Percentiles rank a stretch among this genome's conserved stretches.
phyloP scores from a whole-genome alignment of 2,797 vertebrate genomes.

The Nyctalus aviator region DNA sequence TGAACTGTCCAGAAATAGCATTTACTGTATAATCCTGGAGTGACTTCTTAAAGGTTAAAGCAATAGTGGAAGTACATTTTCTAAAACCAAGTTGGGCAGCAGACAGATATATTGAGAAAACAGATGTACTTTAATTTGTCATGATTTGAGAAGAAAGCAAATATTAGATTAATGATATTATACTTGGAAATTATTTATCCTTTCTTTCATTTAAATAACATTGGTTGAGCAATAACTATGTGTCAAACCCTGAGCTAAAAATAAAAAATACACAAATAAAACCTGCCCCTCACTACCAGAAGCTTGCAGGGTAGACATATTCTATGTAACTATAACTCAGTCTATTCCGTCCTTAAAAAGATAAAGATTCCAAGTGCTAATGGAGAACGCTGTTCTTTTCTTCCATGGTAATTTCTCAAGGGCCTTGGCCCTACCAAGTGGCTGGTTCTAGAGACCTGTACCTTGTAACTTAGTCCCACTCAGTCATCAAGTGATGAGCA shows the following conservation, averaged over 20 bases:
- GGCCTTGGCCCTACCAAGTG: background rate
- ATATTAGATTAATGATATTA: slow-evolving; percentile 26
- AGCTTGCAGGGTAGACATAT: background rate
- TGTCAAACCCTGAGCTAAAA: background rate
- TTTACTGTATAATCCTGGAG: background rate
- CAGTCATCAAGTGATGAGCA: background rate
- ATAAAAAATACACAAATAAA: slow-evolving; percentile 36
- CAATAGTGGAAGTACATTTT: slow-evolving; percentile 4
- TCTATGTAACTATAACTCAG: background rate
- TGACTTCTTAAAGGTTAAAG: slow-evolving; percentile 61
- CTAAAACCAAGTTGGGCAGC: slow-evolving; percentile 39
- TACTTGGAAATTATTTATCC: slow-evolving; percentile 19
- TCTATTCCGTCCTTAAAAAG: background rate
- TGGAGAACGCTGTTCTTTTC: background rate
- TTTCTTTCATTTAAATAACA: background rate
- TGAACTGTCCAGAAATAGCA: slow-evolving; percentile 21
- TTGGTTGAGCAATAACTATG: background rate
- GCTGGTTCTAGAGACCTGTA: background rate
- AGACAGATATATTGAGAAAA: slow-evolving; percentile 19
- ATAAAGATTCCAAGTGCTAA: background rate
- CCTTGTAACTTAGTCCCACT: background rate
- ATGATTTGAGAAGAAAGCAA: slow-evolving; percentile 40
- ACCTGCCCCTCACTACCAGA: background rate
- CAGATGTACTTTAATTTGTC: background rate
- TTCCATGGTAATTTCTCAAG: background rate